These are phyloP conservation scores for Drosophila neocordata DNA, from an alignment of 1,140 invertebrate species.

Conservation along the genomic window DNA sequence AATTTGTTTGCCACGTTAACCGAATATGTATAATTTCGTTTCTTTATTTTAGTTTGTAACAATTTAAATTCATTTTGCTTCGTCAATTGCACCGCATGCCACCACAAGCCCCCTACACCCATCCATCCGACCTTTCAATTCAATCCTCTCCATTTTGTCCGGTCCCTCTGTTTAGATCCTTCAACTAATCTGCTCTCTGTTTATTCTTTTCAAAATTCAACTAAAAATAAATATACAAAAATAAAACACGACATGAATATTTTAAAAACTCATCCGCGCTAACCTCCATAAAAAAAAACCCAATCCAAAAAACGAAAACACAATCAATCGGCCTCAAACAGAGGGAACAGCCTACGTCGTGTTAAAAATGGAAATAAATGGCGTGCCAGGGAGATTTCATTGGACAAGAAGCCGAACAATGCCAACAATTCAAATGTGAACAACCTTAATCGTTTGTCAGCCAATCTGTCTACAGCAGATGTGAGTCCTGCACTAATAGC, in stretches of 20 bases:
- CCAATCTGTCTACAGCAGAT: conserved; percentile 76
- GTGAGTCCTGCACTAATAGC: conserved; percentile 88
- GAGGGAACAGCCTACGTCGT: conserved; percentile 85
- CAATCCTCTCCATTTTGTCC: conserved; percentile 7
- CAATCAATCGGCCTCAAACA: conserved; percentile 57
- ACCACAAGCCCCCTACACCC: background rate
- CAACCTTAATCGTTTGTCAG: conserved; percentile 70
- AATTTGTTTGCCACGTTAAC: conserved; percentile 49
- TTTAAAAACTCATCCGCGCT: conserved; percentile 54
- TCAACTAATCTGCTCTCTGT: conserved; percentile 60
- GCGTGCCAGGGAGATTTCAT: conserved; percentile 85
- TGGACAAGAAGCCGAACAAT: conserved; percentile 82
- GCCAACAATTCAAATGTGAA: conserved; percentile 48
- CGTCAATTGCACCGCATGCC: conserved; percentile 45
- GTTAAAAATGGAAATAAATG: conserved; percentile 85
- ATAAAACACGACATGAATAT: background rate
- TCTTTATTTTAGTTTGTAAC: conserved; percentile 36
- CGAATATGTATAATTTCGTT: conserved; percentile 60
- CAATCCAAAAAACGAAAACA: conserved; percentile 20
- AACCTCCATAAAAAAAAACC: conserved; percentile 53
- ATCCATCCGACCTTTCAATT: background rate
- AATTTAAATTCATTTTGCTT: conserved; percentile 13
- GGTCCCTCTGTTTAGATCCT: conserved; percentile 24
- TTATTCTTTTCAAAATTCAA: conserved; percentile 60
- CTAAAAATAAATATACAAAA: conserved; percentile 49